These are phyloP conservation scores for Crotalus viridis DNA, from an alignment of 2,113 vertebrate species.

Conservation along the genomic window DNA sequence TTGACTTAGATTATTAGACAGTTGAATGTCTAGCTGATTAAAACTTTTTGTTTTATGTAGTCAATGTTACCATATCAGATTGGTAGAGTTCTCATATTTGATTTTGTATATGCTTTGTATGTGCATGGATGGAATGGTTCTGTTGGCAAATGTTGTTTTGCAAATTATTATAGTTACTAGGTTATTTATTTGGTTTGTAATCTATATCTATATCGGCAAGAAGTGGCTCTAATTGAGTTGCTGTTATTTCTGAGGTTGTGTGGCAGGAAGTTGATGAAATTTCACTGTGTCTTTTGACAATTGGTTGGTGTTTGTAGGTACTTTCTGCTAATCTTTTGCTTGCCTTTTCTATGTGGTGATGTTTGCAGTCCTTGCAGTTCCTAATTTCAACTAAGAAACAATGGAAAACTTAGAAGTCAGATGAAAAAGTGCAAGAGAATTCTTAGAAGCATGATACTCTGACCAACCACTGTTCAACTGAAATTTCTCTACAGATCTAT, in stretches of 20 bases:
- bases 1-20: neutral
- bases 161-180: too few species aligned
- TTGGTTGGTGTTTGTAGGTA: neutral
- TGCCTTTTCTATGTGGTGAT: neutral
- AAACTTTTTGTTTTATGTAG: neutral
- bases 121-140: too few species aligned
- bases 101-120: neutral
- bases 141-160: too few species aligned
- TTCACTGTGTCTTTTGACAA: neutral
- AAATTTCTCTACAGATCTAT: neutral
- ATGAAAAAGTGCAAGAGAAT: neutral
- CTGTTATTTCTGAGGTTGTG: neutral
- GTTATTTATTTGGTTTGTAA: too few species aligned
- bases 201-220: too few species aligned
- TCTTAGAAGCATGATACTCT: neutral
- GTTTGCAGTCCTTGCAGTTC: neutral
- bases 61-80: neutral
- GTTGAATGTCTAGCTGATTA: neutral
- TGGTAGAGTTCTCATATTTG: neutral
- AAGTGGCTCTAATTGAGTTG: neutral
- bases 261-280: neutral
- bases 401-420: neutral
- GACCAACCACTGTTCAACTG: neutral
- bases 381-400: neutral
- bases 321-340: neutral